These are phyloP conservation scores for Carpatolechia fugitivella DNA, from an alignment of 2,888 invertebrate genomes.

Conservation along the genomic window DNA sequence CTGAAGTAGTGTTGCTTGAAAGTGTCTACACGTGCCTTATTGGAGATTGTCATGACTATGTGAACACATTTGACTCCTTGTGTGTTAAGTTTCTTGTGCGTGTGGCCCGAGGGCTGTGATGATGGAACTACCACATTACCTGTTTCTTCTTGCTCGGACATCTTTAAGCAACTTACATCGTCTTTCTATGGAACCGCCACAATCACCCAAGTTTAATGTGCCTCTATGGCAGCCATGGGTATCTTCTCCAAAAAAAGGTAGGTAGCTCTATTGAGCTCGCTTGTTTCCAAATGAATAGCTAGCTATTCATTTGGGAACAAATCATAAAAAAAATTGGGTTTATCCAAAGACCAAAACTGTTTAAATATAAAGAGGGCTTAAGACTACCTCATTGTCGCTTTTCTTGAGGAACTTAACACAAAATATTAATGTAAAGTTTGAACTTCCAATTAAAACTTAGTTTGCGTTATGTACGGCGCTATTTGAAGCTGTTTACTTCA, in stretches of 20 bases:
- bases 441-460: constrained; percentile 26
- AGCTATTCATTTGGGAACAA: too few species aligned
- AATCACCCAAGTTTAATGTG: constrained; percentile 74
- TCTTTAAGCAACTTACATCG: constrained; percentile 54
- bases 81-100: constrained; percentile 34
- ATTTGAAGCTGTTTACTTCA: too few species aligned
- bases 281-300: too few species aligned
- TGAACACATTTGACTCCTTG: not conserved
- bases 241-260: constrained; percentile 64
- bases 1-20: constrained; percentile 6
- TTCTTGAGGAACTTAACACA: constrained; percentile 12
- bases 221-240: constrained; percentile 76
- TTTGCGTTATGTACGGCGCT: too few species aligned
- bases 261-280: too few species aligned
- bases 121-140: constrained; percentile 73
- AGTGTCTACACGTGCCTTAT: not conserved
- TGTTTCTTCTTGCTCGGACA: constrained; percentile 65
- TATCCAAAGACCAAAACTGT: too few species aligned
- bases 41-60: not conserved
- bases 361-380: too few species aligned
- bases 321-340: too few species aligned
- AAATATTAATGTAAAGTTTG: constrained; percentile 14
- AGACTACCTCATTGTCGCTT: constrained; percentile 12
- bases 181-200: constrained; percentile 71
- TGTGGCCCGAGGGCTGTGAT: constrained; percentile 50